These are phyloP conservation scores for Agrotis puta DNA, from an alignment of 2,888 invertebrate genomes.

Conservation along the genomic window DNA sequence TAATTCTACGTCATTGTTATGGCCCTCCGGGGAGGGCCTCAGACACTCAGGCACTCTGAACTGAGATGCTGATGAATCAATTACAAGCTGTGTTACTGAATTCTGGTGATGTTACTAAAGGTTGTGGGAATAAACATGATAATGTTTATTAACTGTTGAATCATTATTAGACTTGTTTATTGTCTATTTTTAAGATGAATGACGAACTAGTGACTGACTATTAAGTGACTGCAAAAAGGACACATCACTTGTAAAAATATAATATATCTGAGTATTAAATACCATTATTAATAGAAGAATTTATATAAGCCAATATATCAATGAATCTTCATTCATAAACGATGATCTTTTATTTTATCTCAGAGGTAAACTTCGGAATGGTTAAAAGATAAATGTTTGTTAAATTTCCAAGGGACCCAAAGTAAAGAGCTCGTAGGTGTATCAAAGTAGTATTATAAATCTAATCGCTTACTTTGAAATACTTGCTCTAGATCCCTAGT, in stretches of 20 bases:
- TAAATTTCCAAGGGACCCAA: constrained; percentile 15
- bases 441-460: constrained; percentile 20
- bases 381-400: neutral
- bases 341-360: neutral
- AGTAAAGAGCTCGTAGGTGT: neutral
- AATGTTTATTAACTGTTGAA: constrained; percentile 2
- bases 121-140: constrained; percentile 18
- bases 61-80: constrained; percentile 69
- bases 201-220: too few relatives aligned
- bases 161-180: too few relatives aligned
- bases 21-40: constrained; percentile 39
- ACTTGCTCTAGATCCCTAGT: neutral
- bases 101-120: constrained; percentile 42
- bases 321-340: neutral
- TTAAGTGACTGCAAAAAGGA: too few relatives aligned
- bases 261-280: too few relatives aligned
- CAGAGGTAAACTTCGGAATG: neutral
- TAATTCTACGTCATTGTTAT: constrained; percentile 74
- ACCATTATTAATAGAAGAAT: neutral
- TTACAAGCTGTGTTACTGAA: constrained; percentile 57
- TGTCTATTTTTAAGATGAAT: too few relatives aligned
- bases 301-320: too few relatives aligned
- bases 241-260: too few relatives aligned
- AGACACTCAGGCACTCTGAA: constrained; percentile 60
- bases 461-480: neutral